Base-by-base conservation (phyloP, 2,888 invertebrate species). In the Silvanus unidentatus region DNA sequence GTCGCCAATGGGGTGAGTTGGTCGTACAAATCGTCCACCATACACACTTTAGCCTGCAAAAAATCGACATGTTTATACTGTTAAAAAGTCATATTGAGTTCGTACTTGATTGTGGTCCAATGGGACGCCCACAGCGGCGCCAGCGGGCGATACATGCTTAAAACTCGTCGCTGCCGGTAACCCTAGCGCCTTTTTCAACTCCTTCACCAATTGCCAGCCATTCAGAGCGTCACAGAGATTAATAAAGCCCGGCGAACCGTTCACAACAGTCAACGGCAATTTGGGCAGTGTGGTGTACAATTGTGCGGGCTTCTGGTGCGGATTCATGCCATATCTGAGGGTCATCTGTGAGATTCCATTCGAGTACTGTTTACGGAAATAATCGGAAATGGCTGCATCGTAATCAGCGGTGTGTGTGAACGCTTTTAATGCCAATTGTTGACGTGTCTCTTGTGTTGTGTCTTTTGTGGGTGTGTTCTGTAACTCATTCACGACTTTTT, bases 71-170 rank as follows among this genome's bases (percentile, higher is more conserved):
- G 5, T 8, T 8, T 8, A 5, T 5, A n/a, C 5, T 12, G 4
- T 32, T 32, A n/a, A 12, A 32, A 12, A 32, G 32, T 12, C 5
- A 5, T 9, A n/a, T 12, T 32, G 4, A 5, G 32, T 32, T 32
- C 6, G 13, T 32, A 81, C 82, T 73, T 86, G 86, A 28, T 81
- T 81, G 2, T 74, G 69, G 47, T 79, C 79, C 27, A 98, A 73
- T 0, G 94, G 87, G 27, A 85, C 74, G 0, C 88, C 96, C 1
- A 98, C 86, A 41, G 97, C 97, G 1, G 96, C 97, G 2, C 97
- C 97, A 10, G 98, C 97, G 0, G 98, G 98, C 16, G 96, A 96
- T 4, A 98, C 97, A 68, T 99, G 98, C 68, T 99, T 99, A 72
- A 99, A 98, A 45, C 96, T 97, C 1, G 95, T 84, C 0, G 97